A percentile compares a stretch with the other conserved stretches of the same genome.
Conservation (phyloP, 2,888 invertebrate species). For the Hypena proboscidalis region DNA sequence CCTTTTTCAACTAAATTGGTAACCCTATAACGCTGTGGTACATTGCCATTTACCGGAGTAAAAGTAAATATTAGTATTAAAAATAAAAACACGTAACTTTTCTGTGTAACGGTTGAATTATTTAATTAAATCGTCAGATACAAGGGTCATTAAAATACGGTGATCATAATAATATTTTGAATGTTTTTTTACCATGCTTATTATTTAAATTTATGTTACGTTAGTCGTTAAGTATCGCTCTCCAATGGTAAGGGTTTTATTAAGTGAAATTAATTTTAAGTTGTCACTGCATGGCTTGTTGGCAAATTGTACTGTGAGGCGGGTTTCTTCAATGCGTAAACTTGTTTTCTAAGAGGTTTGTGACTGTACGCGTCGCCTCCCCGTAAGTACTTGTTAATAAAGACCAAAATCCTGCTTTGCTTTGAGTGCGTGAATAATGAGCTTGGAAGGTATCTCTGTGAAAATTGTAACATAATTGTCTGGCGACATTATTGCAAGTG, state of each 20-base stretch:
- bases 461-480: too few relatives aligned
- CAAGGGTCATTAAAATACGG: too few relatives aligned
- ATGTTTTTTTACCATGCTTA: too few relatives aligned
- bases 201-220: not conserved
- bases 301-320: constrained; percentile 40
- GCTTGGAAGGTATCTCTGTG: constrained; percentile 5
- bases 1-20: too few relatives aligned
- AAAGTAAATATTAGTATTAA: too few relatives aligned
- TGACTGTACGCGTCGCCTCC: constrained; percentile 21
- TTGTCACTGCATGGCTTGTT: constrained; percentile 46
- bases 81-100: too few relatives aligned
- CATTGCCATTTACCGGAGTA: too few relatives aligned
- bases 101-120: too few relatives aligned
- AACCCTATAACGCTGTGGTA: too few relatives aligned
- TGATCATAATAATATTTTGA: too few relatives aligned
- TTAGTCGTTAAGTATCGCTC: not conserved
- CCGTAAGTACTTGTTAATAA: constrained; percentile 34
- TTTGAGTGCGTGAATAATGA: constrained; percentile 15
- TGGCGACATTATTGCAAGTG: too few relatives aligned
- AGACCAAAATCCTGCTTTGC: constrained; percentile 31
- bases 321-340: constrained; percentile 39
- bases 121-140: too few relatives aligned
- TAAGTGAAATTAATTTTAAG: constrained; percentile 44
- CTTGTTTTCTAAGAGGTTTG: constrained; percentile 44
- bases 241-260: constrained; percentile 24